Evolutionary conservation across 1,140 invertebrate genomes (phyloP), one percentile per base, ranked within the genome.

Genomic region (Saxidomus purpurata): DNA sequence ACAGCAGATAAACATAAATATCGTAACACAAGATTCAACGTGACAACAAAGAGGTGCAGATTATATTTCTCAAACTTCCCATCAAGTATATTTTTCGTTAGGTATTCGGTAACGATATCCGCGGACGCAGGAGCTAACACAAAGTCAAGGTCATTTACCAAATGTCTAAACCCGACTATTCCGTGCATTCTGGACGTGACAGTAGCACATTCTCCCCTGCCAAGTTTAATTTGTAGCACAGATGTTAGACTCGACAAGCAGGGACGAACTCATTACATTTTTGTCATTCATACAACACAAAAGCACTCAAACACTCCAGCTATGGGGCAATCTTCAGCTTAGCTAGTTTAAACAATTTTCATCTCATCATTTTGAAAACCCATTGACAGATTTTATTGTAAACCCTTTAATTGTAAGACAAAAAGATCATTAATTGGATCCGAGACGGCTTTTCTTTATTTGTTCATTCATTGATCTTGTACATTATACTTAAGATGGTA

Each of bases 331-430:
- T 4, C 15, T 71, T 71, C 22, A 38, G 36, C 19, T 38, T 22
- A 71, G 36, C n/a, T 4, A 38, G 34, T 17, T 38, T 36, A 8
- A 1, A 71, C 36, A 71, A 40, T 38, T 43, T 59, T 59, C 31
- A 22, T 71, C 11, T n/a, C 34, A 38, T 38, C 9, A 38, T n/a
- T 71, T 40, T 36, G 34, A 71, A 71, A 36, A 38, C 28, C 11
- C n/a, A 15, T 8, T 38, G 67, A 71, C 67, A 71, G 67, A 71
- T 71, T 71, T 71, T 19, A 71, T 71, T 71, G 67, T 71, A 19
- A 36, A 38, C 67, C 34, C 6, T 71, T 71, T 0, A 71, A 22
- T 38, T 19, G 36, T 9, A 38, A 4, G 17, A 38, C 28, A 38
- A 71, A 71, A 71, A 1, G 8, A 71, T 40, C 67, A 8, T 71